Conservation (phyloP, 2,113 vertebrate species). For the Zeus faber region DNA sequence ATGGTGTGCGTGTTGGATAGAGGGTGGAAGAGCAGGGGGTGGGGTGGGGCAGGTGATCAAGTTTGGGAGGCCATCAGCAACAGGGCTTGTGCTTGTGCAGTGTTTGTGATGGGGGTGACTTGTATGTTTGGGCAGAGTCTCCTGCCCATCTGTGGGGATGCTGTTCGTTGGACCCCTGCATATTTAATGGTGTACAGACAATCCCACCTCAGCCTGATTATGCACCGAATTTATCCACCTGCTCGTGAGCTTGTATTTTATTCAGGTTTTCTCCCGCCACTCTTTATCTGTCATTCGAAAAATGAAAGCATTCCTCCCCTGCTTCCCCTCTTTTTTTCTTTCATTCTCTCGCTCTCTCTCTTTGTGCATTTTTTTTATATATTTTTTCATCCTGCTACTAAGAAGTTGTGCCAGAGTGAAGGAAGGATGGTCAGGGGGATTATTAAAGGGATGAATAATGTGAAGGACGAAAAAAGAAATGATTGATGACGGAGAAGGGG, state of each 20-base stretch:
- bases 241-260: conserved; percentile 56
- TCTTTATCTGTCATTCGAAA: conserved; percentile 53
- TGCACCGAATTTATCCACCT: conserved; percentile 54
- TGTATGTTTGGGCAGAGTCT: conserved; percentile 49
- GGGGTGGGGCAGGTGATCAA: neutral
- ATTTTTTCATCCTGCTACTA: conserved; percentile 1
- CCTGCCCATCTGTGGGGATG: conserved; percentile 48
- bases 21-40: too few species aligned
- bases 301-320: conserved; percentile 43
- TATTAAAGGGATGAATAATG: neutral
- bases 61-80: conserved; percentile 6
- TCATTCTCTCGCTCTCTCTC: too few species aligned
- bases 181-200: conserved; percentile 62
- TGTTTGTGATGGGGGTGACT: conserved; percentile 35
- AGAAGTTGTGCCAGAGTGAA: conserved; percentile 13
- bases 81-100: neutral
- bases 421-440: neutral
- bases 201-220: conserved; percentile 47
- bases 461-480: neutral
- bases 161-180: conserved; percentile 54
- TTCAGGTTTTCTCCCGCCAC: conserved; percentile 44
- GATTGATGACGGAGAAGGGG: neutral
- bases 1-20: conserved; percentile 15
- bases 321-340: too few species aligned
- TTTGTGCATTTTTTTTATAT: neutral